Percentiles rank a stretch among this genome's conserved stretches.
phyloP scores from a whole-genome alignment of 2,113 vertebrate genomes.

The Scolopax mira region DNA sequence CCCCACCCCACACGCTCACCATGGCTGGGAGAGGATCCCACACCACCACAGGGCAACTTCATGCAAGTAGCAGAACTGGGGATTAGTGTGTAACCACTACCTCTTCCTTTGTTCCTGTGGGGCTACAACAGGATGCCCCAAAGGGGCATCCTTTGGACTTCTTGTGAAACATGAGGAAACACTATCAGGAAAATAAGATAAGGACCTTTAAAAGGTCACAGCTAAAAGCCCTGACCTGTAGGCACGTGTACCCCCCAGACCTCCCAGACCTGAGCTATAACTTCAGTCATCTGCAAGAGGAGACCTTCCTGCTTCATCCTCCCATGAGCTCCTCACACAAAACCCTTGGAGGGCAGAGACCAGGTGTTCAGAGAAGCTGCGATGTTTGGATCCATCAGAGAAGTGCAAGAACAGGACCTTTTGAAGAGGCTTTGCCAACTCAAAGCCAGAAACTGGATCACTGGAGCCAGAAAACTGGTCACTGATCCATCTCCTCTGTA shows the following conservation, averaged over 20 bases:
- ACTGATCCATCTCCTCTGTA: not conserved
- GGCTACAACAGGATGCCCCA: too few relatives aligned
- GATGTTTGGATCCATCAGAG: not conserved
- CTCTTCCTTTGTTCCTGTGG: not conserved
- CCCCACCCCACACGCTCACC: not conserved
- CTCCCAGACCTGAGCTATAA: not conserved
- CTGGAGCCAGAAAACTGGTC: not conserved
- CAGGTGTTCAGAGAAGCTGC: not conserved
- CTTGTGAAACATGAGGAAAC: not conserved
- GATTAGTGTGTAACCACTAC: not conserved
- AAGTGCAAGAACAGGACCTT: not conserved
- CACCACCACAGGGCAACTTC: not conserved
- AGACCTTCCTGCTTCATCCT: not conserved
- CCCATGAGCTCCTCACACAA: not conserved
- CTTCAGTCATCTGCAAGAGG: not conserved
- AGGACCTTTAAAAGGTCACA: too few relatives aligned
- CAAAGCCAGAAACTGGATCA: too few relatives aligned
- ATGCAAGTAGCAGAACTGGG: not conserved
- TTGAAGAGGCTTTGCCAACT: not conserved
- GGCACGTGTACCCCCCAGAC: not conserved
- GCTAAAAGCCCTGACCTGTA: not conserved
- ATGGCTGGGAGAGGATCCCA: not conserved
- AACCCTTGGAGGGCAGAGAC: not conserved
- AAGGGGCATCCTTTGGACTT: not conserved
- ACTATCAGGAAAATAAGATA: not conserved